These are phyloP conservation scores for Sialis fuliginosa DNA, from an alignment of 2,888 invertebrate species.

Conservation along the genomic window DNA sequence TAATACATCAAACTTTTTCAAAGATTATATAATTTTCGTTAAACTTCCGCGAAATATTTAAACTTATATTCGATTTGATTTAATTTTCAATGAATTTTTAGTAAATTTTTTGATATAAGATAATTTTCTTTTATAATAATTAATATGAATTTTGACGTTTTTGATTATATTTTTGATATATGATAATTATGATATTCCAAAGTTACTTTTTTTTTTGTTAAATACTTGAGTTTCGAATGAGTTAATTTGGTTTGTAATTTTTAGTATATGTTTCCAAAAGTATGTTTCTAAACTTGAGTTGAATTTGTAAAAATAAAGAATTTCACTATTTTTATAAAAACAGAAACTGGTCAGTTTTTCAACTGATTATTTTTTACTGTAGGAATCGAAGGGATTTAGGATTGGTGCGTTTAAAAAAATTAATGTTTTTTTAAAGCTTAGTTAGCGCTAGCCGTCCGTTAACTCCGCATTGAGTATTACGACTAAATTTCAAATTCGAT, in stretches of 20 bases:
- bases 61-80: too few relatives aligned
- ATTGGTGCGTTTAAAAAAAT: constrained; percentile 4
- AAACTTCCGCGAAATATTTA: too few relatives aligned
- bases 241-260: not conserved
- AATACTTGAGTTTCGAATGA: not conserved
- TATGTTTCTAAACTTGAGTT: not conserved
- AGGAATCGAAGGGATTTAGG: constrained; percentile 5
- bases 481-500: constrained; percentile 3
- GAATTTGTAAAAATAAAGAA: not conserved
- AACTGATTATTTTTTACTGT: constrained; percentile 1
- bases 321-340: constrained; percentile 3
- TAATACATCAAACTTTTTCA: too few relatives aligned
- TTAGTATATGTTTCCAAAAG: not conserved
- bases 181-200: not conserved
- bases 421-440: constrained; percentile 3
- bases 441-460: constrained; percentile 3
- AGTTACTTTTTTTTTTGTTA: not conserved
- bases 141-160: not conserved
- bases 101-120: too few relatives aligned
- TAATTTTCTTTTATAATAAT: not conserved
- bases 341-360: constrained; percentile 3
- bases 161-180: not conserved
- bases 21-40: too few relatives aligned
- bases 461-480: constrained; percentile 5
- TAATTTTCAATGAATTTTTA: too few relatives aligned